Conservation (phyloP, 2,113 vertebrate species). For the Hippocampus zosterae region DNA sequence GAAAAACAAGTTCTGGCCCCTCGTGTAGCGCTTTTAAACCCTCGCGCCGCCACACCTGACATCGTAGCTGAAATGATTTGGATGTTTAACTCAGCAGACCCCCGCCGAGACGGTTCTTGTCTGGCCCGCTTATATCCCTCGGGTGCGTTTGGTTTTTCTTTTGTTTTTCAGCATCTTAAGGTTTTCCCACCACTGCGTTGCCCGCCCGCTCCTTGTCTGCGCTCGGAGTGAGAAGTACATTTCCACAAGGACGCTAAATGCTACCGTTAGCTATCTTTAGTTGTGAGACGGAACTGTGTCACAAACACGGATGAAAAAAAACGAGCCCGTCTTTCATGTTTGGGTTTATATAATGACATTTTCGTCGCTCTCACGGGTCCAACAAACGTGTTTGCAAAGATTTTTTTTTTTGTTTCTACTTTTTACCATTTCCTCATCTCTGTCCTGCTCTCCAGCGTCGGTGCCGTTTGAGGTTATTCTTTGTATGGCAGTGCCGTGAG, state of each 20-base stretch:
- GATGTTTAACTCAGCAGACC: slow-evolving; percentile 40
- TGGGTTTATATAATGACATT: slow-evolving; percentile 38
- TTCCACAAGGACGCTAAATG: slow-evolving; percentile 65
- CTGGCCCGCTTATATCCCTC: slow-evolving; percentile 39
- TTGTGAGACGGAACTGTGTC: slow-evolving; percentile 71
- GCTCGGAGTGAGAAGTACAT: slow-evolving; percentile 48
- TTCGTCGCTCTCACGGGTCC: slow-evolving; percentile 57
- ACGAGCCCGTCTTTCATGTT: slow-evolving; percentile 40
- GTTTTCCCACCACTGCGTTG: slow-evolving; percentile 37
- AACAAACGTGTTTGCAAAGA: slow-evolving; percentile 49
- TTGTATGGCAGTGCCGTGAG: slow-evolving; percentile 54
- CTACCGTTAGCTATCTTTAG: slow-evolving; percentile 66
- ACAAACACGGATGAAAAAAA: slow-evolving; percentile 58
- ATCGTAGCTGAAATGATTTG: slow-evolving; percentile 34
- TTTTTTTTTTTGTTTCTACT: slow-evolving; percentile 27
- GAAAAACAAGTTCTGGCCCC: slow-evolving; percentile 5
- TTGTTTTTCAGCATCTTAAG: slow-evolving; percentile 58
- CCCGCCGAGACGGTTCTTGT: slow-evolving; percentile 33
- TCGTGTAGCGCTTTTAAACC: slow-evolving; percentile 1
- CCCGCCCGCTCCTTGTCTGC: slow-evolving; percentile 30
- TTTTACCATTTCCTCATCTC: slow-evolving; percentile 19
- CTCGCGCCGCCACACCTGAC: not conserved
- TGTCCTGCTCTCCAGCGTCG: slow-evolving; percentile 45
- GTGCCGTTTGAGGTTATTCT: slow-evolving; percentile 70
- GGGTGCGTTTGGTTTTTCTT: slow-evolving; percentile 43